Base-by-base conservation (phyloP, 1,140 invertebrate species). In the Drosophila rufa region DNA sequence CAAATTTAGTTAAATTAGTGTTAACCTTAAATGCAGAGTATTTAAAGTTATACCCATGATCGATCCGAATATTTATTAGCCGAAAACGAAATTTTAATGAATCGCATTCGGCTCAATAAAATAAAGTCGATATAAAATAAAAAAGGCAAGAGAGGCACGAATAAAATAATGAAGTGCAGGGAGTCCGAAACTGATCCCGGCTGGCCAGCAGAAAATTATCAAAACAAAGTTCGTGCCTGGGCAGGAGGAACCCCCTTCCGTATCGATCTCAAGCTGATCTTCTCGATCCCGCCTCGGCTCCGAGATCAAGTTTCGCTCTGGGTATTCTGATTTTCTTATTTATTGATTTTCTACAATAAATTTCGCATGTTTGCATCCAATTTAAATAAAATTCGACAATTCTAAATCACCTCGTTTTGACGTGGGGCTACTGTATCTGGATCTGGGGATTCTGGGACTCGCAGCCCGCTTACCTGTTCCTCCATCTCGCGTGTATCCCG, bases 311-410 rank as follows among this genome's bases (percentile, higher is more conserved):
- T 84, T 90, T 86, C 55, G 66, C 75, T 80, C 48, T 58, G 67
- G 38, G 36, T 22, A 47, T 73, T 91, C 66, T 82, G 86, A 89
- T 89, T 91, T 91, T 84, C 89, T 91, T 91, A 92, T 91, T 92
- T 92, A 92, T 92, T 92, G 91, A 92, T 92, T 91, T 92, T 91
- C 83, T 92, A 92, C 91, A 92, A 92, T 89, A 92, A 92, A 92
- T 92, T 92, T 92, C 85, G 91, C 91, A 92, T 92, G 91, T 92
- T 92, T 92, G 91, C 87, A 89, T 89, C 91, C 91, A 92, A 92
- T 92, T 92, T 92, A 92, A 92, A 92, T 92, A 92, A 92, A 92
- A 92, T 92, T 92, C 91, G 90, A 92, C 87, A 92, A 92, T 89
- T 92, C 91, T 92, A 92, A 92, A 92, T 92, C 91, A 92, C 90